These are phyloP conservation scores for Druon quercuslanigerum DNA, from an alignment of 1,140 invertebrate genomes.

Conservation along the genomic window DNA sequence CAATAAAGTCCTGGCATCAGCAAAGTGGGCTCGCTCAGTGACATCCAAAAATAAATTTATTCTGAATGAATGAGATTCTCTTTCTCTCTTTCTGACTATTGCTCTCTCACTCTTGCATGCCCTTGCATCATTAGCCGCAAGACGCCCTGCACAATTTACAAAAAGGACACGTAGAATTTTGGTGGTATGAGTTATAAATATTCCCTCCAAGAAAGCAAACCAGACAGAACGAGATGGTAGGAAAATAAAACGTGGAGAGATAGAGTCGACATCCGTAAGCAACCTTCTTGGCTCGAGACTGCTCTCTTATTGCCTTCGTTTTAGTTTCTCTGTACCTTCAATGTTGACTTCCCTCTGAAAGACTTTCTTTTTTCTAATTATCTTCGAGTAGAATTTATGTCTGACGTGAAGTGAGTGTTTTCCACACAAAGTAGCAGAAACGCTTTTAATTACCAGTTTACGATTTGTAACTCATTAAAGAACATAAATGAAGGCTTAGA, in stretches of 20 bases:
- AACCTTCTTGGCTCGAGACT: background rate
- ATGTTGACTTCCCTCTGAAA: background rate
- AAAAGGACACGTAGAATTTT: background rate
- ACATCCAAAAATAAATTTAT: constrained; percentile 18
- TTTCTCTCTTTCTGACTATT: background rate
- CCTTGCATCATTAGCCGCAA: constrained; percentile 29
- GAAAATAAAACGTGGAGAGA: constrained; percentile 9
- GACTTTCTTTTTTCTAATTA: background rate
- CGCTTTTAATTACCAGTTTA: too few relatives aligned
- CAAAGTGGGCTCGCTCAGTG: constrained; percentile 9
- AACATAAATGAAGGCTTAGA: too few relatives aligned
- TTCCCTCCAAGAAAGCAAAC: constrained; percentile 25
- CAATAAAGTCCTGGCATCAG: constrained; percentile 16
- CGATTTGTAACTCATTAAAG: too few relatives aligned
- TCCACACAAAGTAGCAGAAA: too few relatives aligned
- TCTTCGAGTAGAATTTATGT: too few relatives aligned
- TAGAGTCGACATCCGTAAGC: background rate
- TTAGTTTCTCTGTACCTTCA: background rate
- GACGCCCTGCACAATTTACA: constrained; percentile 27
- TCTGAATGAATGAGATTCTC: constrained; percentile 17
- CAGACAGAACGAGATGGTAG: constrained; percentile 16
- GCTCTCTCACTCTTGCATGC: constrained; percentile 6
- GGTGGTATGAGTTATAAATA: constrained; percentile 6
- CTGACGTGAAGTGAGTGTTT: too few relatives aligned
- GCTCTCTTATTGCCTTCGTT: background rate